Base-by-base conservation (phyloP, 30 jellyfish, hydroid and myxozoan genomes). In the Turritopsis dohrnii region DNA sequence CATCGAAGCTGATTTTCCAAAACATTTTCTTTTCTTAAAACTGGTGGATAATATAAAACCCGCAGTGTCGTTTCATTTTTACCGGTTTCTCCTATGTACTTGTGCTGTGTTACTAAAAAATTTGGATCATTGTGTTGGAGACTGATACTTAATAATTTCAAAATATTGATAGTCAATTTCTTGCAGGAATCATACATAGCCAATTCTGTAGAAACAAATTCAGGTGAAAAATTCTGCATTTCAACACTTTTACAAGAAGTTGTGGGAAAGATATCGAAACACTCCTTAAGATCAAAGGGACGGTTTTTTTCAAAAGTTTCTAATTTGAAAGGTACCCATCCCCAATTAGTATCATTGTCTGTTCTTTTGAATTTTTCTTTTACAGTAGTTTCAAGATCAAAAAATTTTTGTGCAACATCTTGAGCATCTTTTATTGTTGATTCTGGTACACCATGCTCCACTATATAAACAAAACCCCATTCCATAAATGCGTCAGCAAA, bases 231-330 rank as follows among this genome's bases (percentile, higher is more conserved):
- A 21, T 9, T 69, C n/a, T 66, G 28, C 25, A 82, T 28, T 26
- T 74, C 1, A n/a, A 17, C 26, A 30, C 60, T 28, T 16, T 74
- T 0, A 13, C 18, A 29, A 30, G 60, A 41, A 41, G 5, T 41
- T 69, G 28, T 69, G 0, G 77, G 77, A 9, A 69, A 0, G 25
- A 20, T 65, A 8, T 82, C 28, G 71, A 82, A 82, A 65, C 89
- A 82, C 54, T 82, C 89, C 29, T 82, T 82, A 22, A 82, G 71
- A 82, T 82, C 89, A 71, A 9, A 82, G 21, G 89, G 89, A 3
- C 89, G 71, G 0, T 18, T 24, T 71, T 82, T 82, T 29, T 82
- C 89, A 71, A 82, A 82, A 23, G 89, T 82, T 52, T 82, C 89
- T 25, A 82, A 20, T 13, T 82, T 82, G 69, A 23, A 82, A 22